Conservation (phyloP, 2,797 vertebrate species). For the Pteronotus mesoamericanus region DNA sequence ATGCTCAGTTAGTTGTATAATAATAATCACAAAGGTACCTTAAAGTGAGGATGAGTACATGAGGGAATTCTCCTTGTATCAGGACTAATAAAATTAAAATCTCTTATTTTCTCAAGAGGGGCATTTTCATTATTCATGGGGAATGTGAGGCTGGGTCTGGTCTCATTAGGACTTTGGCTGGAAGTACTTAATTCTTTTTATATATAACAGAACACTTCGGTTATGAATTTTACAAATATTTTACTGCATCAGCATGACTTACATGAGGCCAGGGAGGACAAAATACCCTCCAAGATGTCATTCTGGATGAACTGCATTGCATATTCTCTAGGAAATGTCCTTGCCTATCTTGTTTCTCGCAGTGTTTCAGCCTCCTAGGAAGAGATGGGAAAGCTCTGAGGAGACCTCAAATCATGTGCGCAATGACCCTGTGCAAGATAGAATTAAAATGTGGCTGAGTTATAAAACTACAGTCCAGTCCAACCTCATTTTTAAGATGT, state of each 20-base stretch:
- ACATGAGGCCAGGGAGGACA: slow-evolving; percentile 65
- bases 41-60: slow-evolving; percentile 25
- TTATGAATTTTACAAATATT: slow-evolving; percentile 73
- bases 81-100: slow-evolving; percentile 66
- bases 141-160: slow-evolving; percentile 15
- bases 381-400: slow-evolving; percentile 32
- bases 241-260: slow-evolving; percentile 67
- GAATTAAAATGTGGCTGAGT: background rate
- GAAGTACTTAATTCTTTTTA: slow-evolving; percentile 52
- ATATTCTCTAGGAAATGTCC: slow-evolving; percentile 55
- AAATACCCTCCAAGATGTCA: slow-evolving; percentile 53
- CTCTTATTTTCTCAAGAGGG: slow-evolving; percentile 55
- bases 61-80: slow-evolving; percentile 19
- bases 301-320: slow-evolving; percentile 44
- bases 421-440: background rate
- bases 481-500: slow-evolving; percentile 5
- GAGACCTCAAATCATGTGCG: slow-evolving; percentile 24
- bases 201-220: slow-evolving; percentile 44
- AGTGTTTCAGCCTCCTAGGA: slow-evolving; percentile 60
- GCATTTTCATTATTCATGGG: slow-evolving; percentile 62
- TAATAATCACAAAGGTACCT: slow-evolving; percentile 43
- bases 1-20: background rate
- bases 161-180: slow-evolving; percentile 62
- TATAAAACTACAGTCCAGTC: background rate
- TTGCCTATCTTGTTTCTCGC: slow-evolving; percentile 47